phyloP scores from a whole-genome alignment of 2,113 vertebrate genomes.

The Poecilia latipinna region DNA sequence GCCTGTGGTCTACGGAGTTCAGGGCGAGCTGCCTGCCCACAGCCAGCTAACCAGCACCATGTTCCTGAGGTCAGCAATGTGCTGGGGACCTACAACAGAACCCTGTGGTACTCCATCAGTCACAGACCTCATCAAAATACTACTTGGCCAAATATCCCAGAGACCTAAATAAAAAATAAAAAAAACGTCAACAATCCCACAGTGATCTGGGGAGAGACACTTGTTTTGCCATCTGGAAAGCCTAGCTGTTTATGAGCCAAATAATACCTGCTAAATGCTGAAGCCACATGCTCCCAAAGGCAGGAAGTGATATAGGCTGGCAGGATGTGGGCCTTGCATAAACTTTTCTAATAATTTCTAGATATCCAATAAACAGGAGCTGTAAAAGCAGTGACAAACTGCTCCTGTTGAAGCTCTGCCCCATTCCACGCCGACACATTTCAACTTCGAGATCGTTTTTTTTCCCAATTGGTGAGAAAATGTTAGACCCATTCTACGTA shows the following conservation, averaged over 20 bases:
- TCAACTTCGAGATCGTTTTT: too few species aligned
- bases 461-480: too few species aligned
- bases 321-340: neutral
- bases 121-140: constrained; percentile 52
- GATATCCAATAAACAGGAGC: neutral
- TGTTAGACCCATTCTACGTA: too few species aligned
- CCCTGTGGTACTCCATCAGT: constrained; percentile 64
- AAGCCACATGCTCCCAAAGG: constrained; percentile 1
- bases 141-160: constrained; percentile 26
- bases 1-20: constrained; percentile 52
- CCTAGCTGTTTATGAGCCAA: constrained; percentile 45
- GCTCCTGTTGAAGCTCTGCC: too few species aligned
- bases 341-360: neutral
- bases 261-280: constrained; percentile 20
- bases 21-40: constrained; percentile 62
- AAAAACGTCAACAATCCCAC: constrained; percentile 10
- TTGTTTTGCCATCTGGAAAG: constrained; percentile 47
- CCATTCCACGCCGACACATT: too few species aligned
- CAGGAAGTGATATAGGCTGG: neutral
- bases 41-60: constrained; percentile 65
- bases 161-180: constrained; percentile 8
- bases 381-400: too few species aligned
- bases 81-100: constrained; percentile 55
- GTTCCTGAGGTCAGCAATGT: constrained; percentile 75
- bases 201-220: constrained; percentile 31